Conservation (phyloP, 2,113 vertebrate species). For the Holacanthus passer region DNA sequence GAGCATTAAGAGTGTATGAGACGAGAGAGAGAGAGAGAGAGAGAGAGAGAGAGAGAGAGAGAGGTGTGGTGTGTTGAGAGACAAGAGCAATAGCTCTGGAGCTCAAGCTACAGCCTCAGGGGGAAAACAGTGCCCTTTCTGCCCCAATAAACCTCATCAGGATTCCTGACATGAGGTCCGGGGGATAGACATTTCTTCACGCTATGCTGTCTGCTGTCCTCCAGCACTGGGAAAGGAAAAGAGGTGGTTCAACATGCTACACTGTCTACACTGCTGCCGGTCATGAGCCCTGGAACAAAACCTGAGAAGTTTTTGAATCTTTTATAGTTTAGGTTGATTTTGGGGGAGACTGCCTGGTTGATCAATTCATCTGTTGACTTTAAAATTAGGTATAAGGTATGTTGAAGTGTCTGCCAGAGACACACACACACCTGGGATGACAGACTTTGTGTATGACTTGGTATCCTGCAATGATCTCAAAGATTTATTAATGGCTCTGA, state of each 20-base stretch:
- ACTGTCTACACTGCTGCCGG: constrained; percentile 23
- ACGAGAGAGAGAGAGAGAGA: constrained; percentile 3
- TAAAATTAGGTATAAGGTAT: background rate
- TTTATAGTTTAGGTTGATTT: background rate
- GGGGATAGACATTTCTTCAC: constrained; percentile 82
- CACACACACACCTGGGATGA: background rate
- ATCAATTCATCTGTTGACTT: background rate
- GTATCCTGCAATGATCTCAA: background rate
- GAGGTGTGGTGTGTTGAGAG: constrained; percentile 46
- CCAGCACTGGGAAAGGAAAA: constrained; percentile 50
- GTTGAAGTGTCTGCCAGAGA: background rate
- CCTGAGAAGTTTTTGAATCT: constrained; percentile 1
- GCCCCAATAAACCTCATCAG: constrained; percentile 86
- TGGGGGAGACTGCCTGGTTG: background rate
- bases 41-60: background rate
- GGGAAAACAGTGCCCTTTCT: constrained; percentile 83
- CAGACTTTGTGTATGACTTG: background rate
- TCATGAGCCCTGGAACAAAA: constrained; percentile 22
- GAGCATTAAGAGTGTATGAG: constrained; percentile 17
- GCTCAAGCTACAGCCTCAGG: constrained; percentile 77
- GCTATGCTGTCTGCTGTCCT: constrained; percentile 78
- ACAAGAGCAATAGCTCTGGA: constrained; percentile 73
- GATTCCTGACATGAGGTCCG: constrained; percentile 78
- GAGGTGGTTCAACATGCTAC: constrained; percentile 53
- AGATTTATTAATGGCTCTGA: background rate